These are phyloP conservation scores for Oegoconia quadripuncta DNA, from an alignment of 2,888 invertebrate genomes.

Conservation along the genomic window DNA sequence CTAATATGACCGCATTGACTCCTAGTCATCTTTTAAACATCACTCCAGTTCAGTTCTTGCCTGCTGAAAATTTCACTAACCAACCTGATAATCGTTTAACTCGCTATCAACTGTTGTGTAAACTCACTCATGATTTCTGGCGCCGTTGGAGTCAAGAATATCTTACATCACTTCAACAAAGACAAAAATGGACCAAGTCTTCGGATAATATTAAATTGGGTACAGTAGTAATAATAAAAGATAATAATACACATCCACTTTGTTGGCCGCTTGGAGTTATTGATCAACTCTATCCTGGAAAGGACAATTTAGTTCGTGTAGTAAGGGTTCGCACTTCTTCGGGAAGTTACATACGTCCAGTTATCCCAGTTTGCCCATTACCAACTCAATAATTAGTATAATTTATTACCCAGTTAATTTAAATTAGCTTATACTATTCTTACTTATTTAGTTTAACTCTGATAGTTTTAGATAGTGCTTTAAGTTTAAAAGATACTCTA, in stretches of 20 bases:
- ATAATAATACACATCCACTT: slow-evolving; percentile 11
- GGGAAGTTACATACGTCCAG: too few relatives aligned
- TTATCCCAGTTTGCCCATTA: neutral
- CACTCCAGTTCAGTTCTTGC: neutral
- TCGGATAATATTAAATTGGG: slow-evolving; percentile 6
- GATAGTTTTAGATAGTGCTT: too few relatives aligned
- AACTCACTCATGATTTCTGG: slow-evolving; percentile 12
- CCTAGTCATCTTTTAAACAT: slow-evolving; percentile 1
- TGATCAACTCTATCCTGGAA: slow-evolving; percentile 10
- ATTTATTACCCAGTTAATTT: too few relatives aligned
- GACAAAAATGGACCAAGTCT: slow-evolving; percentile 13
- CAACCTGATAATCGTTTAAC: neutral
- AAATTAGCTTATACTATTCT: too few relatives aligned
- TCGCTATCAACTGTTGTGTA: neutral
- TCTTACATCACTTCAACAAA: slow-evolving; percentile 9
- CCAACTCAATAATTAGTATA: too few relatives aligned
- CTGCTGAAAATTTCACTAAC: neutral
- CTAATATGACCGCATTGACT: neutral
- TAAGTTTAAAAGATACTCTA: too few relatives aligned
- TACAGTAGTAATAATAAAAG: slow-evolving; percentile 10
- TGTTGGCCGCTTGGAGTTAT: slow-evolving; percentile 15
- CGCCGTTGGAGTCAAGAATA: slow-evolving; percentile 13
- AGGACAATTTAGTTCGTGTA: slow-evolving; percentile 7
- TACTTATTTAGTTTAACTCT: too few relatives aligned
- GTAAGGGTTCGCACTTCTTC: slow-evolving; percentile 7